Evolutionary conservation across 1,140 invertebrate genomes (phyloP).

Genomic region (Manduca sexta): DNA sequence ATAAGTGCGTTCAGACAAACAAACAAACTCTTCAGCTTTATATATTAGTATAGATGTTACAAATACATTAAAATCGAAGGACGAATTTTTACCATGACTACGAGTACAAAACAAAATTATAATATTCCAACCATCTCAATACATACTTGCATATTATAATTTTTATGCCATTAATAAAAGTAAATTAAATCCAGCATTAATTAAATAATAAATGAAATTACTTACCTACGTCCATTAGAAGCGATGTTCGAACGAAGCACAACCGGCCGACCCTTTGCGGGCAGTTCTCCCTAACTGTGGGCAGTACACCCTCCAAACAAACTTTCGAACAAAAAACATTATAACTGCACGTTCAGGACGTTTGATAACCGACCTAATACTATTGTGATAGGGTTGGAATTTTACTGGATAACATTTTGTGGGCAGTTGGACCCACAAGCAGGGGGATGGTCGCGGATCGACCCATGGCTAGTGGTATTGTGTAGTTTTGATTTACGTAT

Average conservation of each 20-base stretch:
- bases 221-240: not conserved
- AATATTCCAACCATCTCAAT: too few species aligned
- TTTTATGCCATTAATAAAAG: too few species aligned
- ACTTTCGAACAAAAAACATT: slow-evolving; percentile 48
- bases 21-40: too few species aligned
- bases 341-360: slow-evolving; percentile 21
- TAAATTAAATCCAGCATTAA: too few species aligned
- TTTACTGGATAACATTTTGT: slow-evolving; percentile 19
- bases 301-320: slow-evolving; percentile 60
- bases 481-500: slow-evolving; percentile 64
- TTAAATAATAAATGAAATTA: not conserved
- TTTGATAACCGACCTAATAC: slow-evolving; percentile 20
- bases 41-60: too few species aligned
- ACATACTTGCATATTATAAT: too few species aligned
- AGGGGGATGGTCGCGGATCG: slow-evolving; percentile 45
- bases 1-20: too few species aligned
- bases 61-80: too few species aligned
- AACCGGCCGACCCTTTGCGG: slow-evolving; percentile 59
- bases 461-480: slow-evolving; percentile 56
- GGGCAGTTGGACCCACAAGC: slow-evolving; percentile 32
- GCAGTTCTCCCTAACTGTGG: slow-evolving; percentile 58
- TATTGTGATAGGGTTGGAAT: slow-evolving; percentile 15
- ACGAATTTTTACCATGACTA: too few species aligned
- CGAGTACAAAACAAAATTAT: too few species aligned
- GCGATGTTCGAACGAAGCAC: slow-evolving; percentile 40